Evolutionary conservation across 2,797 vertebrate genomes (phyloP).

Genomic region (Coilia nasus): DNA sequence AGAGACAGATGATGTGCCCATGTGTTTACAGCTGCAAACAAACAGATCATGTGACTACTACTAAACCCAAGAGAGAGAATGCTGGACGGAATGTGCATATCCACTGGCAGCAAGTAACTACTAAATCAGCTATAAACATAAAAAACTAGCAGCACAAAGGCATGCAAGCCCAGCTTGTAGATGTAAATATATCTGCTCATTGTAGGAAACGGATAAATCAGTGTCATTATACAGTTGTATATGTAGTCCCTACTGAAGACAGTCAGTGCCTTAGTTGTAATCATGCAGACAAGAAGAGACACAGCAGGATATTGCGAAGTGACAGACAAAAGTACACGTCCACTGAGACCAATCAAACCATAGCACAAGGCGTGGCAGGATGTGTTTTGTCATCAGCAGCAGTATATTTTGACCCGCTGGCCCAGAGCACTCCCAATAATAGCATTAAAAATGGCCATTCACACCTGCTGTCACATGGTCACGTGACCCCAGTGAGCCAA

Average conservation of each 20-base stretch:
- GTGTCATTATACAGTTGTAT: background rate
- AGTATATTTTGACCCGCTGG: background rate
- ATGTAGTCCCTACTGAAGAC: background rate
- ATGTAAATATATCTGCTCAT: background rate
- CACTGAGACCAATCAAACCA: background rate
- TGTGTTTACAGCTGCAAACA: too few relatives aligned
- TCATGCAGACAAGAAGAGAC: background rate
- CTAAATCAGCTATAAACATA: background rate
- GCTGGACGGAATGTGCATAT: background rate
- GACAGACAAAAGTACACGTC: background rate
- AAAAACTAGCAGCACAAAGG: background rate
- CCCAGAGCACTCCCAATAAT: background rate
- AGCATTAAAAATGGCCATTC: background rate
- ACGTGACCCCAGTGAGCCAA: background rate
- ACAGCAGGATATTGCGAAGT: background rate
- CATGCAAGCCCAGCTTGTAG: background rate
- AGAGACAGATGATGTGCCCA: too few relatives aligned
- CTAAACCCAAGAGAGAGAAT: background rate
- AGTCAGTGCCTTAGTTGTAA: background rate
- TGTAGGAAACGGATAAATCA: background rate
- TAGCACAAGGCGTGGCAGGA: background rate
- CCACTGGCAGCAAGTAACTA: background rate
- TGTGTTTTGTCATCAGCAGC: background rate
- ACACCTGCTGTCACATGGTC: conserved; percentile 4
- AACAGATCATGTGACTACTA: too few relatives aligned